Conservation (phyloP, 1,140 invertebrate species). For the Tyrophagus putrescentiae region DNA sequence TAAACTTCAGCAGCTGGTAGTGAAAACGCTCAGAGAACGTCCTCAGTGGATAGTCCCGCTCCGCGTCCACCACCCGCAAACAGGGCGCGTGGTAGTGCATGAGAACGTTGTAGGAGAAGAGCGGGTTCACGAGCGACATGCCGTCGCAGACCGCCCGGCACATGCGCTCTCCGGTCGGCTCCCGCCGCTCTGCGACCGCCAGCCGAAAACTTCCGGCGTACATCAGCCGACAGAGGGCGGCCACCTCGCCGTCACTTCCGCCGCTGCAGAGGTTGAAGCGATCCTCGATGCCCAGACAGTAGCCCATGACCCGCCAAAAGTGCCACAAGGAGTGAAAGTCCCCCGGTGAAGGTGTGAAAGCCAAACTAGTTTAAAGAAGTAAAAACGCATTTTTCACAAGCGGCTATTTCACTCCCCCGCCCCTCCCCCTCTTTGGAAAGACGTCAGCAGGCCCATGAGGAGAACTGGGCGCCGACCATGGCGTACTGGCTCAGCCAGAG, state of each 20-base stretch:
- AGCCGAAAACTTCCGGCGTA: neutral
- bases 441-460: conserved; percentile 59
- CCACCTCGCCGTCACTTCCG: conserved; percentile 33
- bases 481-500: conserved; percentile 51
- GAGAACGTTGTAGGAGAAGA: too few species aligned
- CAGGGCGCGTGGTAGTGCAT: too few species aligned
- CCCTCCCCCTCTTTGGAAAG: conserved; percentile 46
- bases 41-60: too few species aligned
- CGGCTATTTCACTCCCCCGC: too few species aligned
- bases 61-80: too few species aligned
- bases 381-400: too few species aligned
- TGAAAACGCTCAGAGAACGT: too few species aligned
- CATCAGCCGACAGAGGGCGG: conserved; percentile 2
- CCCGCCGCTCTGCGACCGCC: neutral
- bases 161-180: too few species aligned
- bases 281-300: conserved; percentile 64
- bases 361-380: too few species aligned
- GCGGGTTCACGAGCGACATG: too few species aligned
- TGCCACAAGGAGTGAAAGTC: conserved; percentile 61
- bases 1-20: too few species aligned
- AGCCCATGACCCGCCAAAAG: conserved; percentile 64
- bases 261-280: conserved; percentile 46
- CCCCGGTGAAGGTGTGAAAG: conserved; percentile 37
- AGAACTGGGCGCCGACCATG: conserved; percentile 51
- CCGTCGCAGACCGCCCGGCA: too few species aligned